Base-by-base conservation (phyloP, 2,888 invertebrate species). In the Falcaria lacertinaria region DNA sequence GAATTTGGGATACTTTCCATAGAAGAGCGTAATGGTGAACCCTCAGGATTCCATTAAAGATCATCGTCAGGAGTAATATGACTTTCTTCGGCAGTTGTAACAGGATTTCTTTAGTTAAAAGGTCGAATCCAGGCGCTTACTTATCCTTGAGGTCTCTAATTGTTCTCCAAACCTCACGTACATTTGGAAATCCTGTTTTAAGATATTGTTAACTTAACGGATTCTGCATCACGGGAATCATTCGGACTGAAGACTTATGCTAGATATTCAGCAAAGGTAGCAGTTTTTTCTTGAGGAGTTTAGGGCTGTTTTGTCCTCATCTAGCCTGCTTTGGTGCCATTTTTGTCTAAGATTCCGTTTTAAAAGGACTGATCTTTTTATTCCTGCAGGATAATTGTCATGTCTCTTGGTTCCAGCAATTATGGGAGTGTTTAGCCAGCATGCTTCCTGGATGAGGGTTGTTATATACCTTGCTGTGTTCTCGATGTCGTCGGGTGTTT, bases 111-210 rank as follows among this genome's bases (percentile, higher is more conserved):
- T 45, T 41, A 5, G 43, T 50, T 8, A 53, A 50, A 4, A 57
- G 39, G 34, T 54, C 60, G 41, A 44, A 60, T 1, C 53, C 55
- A 5, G 54, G 54, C 11, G 55, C 51, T 35, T 54, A 56, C 28
- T 49, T 54, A 25, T n/a, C n/a, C n/a, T n/a, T n/a, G n/a, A n/a
- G n/a, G n/a, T n/a, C n/a, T n/a, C n/a, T n/a, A n/a, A n/a, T n/a
- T n/a, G n/a, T n/a, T n/a, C n/a, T n/a, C n/a, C n/a, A n/a, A n/a
- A n/a, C n/a, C n/a, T n/a, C n/a, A n/a, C n/a, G n/a, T n/a, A n/a
- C n/a, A n/a, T n/a, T n/a, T n/a, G n/a, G n/a, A n/a, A n/a, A n/a
- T n/a, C n/a, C n/a, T n/a, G n/a, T n/a, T n/a, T n/a, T n/a, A n/a
- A n/a, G n/a, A n/a, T n/a, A n/a, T n/a, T n/a, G n/a, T n/a, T n/a